Base-by-base conservation (phyloP, 2,888 invertebrate genomes). In the Elegia similella region DNA sequence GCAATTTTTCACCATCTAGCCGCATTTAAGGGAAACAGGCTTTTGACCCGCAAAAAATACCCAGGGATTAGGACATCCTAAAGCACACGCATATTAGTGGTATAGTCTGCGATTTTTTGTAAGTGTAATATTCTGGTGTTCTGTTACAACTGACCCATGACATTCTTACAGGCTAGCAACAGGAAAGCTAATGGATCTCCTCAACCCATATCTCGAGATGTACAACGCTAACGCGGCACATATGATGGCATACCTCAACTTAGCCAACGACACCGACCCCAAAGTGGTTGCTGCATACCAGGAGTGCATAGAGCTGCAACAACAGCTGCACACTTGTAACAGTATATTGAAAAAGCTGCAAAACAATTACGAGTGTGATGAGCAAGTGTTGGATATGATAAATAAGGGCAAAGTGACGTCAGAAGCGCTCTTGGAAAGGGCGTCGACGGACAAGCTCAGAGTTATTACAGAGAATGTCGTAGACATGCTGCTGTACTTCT, bases 241-340 rank as follows among this genome's bases (percentile, higher is more conserved):
- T 79, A 94, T 97, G 93, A 95, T 96, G 75, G 95, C 96, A 23
- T 97, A 96, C 78, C 93, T 97, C 64, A 95, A 94, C 66, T 93
- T 94, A 63, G 92, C 92, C 60, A 93, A 93, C 52, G 94, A 94
- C 23, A 84, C 90, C 0, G 94, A 95, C 58, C 92, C 93, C 0
- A 92, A 92, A 69, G 86, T 90, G 13, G 69, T 84, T 1, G 63
- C 82, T 0, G 87, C 89, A 0, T 89, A 90, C 70, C 81, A 96
- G 93, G 97, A 98, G 86, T 97, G 98, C 75, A 94, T 97, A 69
- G 95, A 96, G 68, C 93, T 98, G 52, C 98, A 98, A 84, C 95
- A 96, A 64, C 98, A 98, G 83, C 84, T 98, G 57, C 98, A 98
- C 82, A 94, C 96, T 0, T 95, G 98, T 42, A 93, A 94, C 55